Base-by-base conservation (phyloP, 2,113 vertebrate species). In the Herpetotheres cachinnans region DNA sequence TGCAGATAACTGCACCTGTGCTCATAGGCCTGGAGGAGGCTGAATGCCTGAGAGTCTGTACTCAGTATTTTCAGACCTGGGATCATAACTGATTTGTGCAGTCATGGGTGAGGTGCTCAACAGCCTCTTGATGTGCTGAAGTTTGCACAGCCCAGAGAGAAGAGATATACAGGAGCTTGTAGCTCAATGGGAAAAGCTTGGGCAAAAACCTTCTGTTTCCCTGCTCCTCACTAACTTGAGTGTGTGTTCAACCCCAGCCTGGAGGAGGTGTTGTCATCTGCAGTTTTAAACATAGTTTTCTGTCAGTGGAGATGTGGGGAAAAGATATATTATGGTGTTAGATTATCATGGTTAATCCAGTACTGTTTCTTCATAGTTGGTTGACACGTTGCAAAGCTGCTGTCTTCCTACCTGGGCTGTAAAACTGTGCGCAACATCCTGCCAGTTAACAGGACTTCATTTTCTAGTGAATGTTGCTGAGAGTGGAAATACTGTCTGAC, bases 121-220 rank as follows among this genome's bases (percentile, higher is more conserved):
- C 21, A 86, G 52, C 73, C 38, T 70, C 34, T 36, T 50, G 49
- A 5, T 11, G 38, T 44, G 50, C 32, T 89, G 50, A 50, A 78
- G 69, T 84, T 54, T 56, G 44, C 77, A 46, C 18, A 61, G 40
- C 34, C 59, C 8, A 22, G 24, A 40, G 36, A 52, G 56, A 34
- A 61, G 55, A 38, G 34, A 24, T 18, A 1, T 19, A 11, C 0
- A 0, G n/a, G 42, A 44, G 59, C 38, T 36, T 27, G 25, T 9
- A 79, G 18, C 46, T 82, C 18, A 27, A 0, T 26, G 50, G 59
- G 46, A 61, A 72, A 54, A 87, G 10, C 32, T 67, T 67, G 25
- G 40, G 44, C 13, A 56, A 80, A 87, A 87, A 1, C 4, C 5
- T 63, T 46, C 24, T 30, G 9, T 63, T 82, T 72, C 36, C 21